Evolutionary conservation across 2,888 invertebrate genomes (phyloP), one percentile per base, ranked within the genome.

Genomic region (Lasioglossum leucozonium): DNA sequence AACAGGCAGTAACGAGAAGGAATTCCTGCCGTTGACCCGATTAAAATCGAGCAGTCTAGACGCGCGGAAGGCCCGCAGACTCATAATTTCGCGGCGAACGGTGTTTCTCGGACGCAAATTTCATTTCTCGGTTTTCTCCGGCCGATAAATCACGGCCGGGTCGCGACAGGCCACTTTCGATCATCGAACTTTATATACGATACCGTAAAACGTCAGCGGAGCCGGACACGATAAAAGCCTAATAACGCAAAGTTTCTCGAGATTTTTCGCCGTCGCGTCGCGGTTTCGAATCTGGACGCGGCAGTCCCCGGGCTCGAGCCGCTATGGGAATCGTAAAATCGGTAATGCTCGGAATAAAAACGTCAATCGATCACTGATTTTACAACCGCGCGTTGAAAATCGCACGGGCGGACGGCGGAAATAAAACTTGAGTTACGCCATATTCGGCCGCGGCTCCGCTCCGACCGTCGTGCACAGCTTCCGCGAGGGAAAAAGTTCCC

Each of bases 341-440:
- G 34, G 65, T 79, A 77, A 80, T 78, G 76, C 69, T 81, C 72
- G 73, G 58, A 84, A 87, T 90, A 88, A 89, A 89, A 90, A 90
- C 82, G 88, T 72, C 90, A 82, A 90, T 90, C 78, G 87, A 85
- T 90, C 85, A 90, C 55, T 67, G 58, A 87, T 90, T 89, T 89
- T 89, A 89, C 86, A 82, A 73, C 47, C 79, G 44, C 72, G 26
- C 80, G 84, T 74, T 84, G 78, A 80, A 72, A 82, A 87, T 72
- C 73, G 72, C 18, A 34, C 73, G 79, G n/a, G 47, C 78, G 40
- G 65, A 72, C 37, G 69, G 42, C 74, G 75, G 76, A 87, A 86
- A 62, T 89, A 87, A 89, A 89, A 85, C 73, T 76, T 89, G 84
- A 89, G 77, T 86, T 89, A 86, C 80, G 78, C 26, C 69, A 77